Evolutionary conservation across 2,888 invertebrate genomes (phyloP), one percentile per base, ranked within the genome.

Genomic region (Coelopa pilipes): DNA sequence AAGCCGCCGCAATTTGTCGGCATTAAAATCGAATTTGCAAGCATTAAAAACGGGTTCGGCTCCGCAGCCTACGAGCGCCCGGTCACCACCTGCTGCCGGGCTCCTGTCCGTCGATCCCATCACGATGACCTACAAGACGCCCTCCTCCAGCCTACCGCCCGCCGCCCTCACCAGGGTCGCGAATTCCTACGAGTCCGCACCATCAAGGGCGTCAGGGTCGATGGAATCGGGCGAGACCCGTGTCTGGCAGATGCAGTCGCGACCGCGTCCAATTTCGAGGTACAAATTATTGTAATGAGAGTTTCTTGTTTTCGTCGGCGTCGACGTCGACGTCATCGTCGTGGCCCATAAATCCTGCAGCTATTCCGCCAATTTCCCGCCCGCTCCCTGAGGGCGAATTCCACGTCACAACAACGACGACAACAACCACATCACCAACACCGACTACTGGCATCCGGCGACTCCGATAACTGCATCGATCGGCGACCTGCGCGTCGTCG

Each of bases 211-310:
- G n/a, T n/a, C n/a, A n/a, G n/a, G n/a, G n/a, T n/a, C n/a, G n/a
- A n/a, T n/a, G n/a, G n/a, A 71, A 71, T 63, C 65, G 50, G 19
- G 65, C 71, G 65, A 71, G 55, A 63, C 60, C 55, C 45, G 45
- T 21, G 65, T 63, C 53, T 55, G 65, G 21, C 65, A n/a, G 55
- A 71, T 50, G 46, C 63, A 63, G 47, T n/a, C n/a, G n/a, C n/a
- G n/a, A n/a, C n/a, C 53, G 63, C 50, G 34, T 46, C 21, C 59
- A 71, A 63, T 71, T 45, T 24, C 45, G 7, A 11, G 47, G 53
- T 55, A 63, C 46, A 71, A 65, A 49, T 71, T 71, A 71, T 71
- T 55, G 47, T 71, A 71, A 71, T 71, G 71, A 71, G 71, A 65
- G 53, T 71, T 57, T 71, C 71, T 71, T 71, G 71, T 71, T 45